Conservation (phyloP, 2,113 vertebrate genomes). For the Lipophrys pholis region DNA sequence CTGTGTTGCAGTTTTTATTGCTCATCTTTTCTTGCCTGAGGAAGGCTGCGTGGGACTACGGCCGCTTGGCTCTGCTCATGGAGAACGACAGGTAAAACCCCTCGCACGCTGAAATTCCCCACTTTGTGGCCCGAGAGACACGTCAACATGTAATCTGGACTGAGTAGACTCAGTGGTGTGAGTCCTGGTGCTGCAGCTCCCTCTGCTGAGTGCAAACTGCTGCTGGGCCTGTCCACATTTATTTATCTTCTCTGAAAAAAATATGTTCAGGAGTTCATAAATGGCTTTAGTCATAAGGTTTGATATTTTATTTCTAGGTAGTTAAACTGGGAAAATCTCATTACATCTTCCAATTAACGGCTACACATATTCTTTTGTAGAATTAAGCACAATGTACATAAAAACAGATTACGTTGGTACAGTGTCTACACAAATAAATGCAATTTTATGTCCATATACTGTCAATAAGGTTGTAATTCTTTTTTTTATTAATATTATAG, state of each 20-base stretch:
- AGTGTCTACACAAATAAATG: no score
- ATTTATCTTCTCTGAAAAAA: no score
- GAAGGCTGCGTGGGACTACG: constrained; percentile 98
- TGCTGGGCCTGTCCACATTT: background rate
- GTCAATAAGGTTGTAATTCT: no score
- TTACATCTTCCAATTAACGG: background rate
- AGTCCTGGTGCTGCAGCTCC: constrained; percentile 53
- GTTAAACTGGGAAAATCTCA: background rate
- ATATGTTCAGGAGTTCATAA: no score
- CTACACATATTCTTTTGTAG: background rate
- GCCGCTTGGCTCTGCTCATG: constrained; percentile 93
- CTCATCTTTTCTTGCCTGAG: constrained; percentile 95
- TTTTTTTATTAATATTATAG: no score
- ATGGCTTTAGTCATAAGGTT: background rate
- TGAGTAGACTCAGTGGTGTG: constrained; percentile 8
- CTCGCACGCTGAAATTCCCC: background rate
- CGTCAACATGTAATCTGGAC: constrained; percentile 52
- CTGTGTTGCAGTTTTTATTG: constrained; percentile 86
- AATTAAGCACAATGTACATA: no score
- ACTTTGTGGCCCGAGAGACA: constrained; percentile 4
- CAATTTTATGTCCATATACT: no score
- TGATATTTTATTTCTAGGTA: background rate
- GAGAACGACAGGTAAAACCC: constrained; percentile 92
- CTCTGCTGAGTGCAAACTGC: constrained; percentile 68
- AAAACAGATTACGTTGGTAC: no score